Percentiles rank a stretch among this genome's conserved stretches.
These are phyloP conservation scores for Cryptus viduatorius DNA, from an alignment of 2,888 invertebrate species.

Conservation along the genomic window DNA sequence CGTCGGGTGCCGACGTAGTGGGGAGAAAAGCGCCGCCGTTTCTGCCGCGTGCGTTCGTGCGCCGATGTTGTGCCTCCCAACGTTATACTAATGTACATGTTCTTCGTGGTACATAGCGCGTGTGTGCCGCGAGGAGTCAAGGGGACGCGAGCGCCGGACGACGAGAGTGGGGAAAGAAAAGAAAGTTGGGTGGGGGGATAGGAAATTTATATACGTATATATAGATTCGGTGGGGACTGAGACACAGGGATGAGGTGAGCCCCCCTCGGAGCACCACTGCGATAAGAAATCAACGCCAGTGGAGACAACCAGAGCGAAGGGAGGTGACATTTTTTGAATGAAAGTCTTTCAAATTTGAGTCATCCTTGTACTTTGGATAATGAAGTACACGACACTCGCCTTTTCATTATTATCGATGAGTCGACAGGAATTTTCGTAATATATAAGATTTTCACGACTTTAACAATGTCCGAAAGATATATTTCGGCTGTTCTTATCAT, in stretches of 20 bases:
- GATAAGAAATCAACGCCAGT: neutral
- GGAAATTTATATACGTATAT: neutral
- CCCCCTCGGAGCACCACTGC: neutral
- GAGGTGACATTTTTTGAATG: conserved; percentile 6
- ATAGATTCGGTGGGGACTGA: conserved; percentile 5
- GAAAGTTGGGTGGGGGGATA: conserved; percentile 2
- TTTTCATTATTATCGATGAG: conserved; percentile 7
- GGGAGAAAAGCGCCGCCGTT: conserved; percentile 24
- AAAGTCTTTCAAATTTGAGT: conserved; percentile 8
- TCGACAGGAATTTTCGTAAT: neutral
- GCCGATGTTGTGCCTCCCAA: conserved; percentile 19
- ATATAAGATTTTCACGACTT: neutral
- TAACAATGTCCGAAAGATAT: neutral
- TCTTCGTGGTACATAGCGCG: conserved; percentile 27
- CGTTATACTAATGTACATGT: conserved; percentile 20
- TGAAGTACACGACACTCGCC: neutral
- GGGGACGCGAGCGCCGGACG: neutral
- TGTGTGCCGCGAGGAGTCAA: conserved; percentile 36
- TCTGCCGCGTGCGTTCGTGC: conserved; percentile 39
- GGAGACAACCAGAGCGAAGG: neutral
- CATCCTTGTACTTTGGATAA: conserved; percentile 16
- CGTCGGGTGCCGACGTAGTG: conserved; percentile 38
- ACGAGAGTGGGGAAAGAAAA: conserved; percentile 1
- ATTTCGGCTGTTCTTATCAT: neutral
- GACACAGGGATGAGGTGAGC: conserved; percentile 11